Evolutionary conservation across 2,888 invertebrate genomes (phyloP).

Genomic region (Eilema sororculum): DNA sequence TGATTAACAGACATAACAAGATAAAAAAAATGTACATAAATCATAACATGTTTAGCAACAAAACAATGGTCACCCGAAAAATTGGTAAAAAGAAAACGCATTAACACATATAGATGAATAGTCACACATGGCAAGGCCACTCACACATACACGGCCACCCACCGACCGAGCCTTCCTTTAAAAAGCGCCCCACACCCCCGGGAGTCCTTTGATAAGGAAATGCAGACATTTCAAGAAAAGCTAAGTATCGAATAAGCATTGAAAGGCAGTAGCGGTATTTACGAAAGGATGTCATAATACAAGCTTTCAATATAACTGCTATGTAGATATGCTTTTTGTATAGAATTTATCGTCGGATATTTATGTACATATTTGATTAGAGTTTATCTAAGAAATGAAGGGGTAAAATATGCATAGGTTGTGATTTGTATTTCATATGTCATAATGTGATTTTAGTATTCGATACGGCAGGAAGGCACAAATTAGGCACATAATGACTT

Average conservation of each 20-base stretch:
- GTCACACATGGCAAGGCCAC: slow-evolving; percentile 73
- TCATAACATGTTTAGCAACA: not conserved
- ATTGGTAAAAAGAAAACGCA: slow-evolving; percentile 88
- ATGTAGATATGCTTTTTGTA: slow-evolving; percentile 39
- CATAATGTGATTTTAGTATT: not conserved
- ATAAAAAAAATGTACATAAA: slow-evolving; percentile 9
- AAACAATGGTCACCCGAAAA: slow-evolving; percentile 71
- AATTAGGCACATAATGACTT: not conserved
- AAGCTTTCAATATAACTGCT: slow-evolving; percentile 47
- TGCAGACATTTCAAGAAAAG: slow-evolving; percentile 86
- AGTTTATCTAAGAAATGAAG: not conserved
- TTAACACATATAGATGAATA: slow-evolving; percentile 87
- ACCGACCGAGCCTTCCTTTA: slow-evolving; percentile 67
- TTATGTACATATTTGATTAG: slow-evolving; percentile 22
- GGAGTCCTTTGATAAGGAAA: slow-evolving; percentile 86
- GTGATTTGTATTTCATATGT: not conserved
- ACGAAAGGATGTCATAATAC: slow-evolving; percentile 72
- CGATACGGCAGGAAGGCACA: not conserved
- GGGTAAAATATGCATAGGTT: slow-evolving; percentile 1
- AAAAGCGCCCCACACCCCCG: slow-evolving; percentile 73
- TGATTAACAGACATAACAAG: not conserved
- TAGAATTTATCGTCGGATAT: slow-evolving; percentile 22
- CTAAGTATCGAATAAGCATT: slow-evolving; percentile 83
- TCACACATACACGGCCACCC: slow-evolving; percentile 63
- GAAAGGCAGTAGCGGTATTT: slow-evolving; percentile 72